Percentiles rank a stretch among this genome's conserved stretches.
phyloP scores from a whole-genome alignment of 2,113 vertebrate species.

The Noturus placidus region DNA sequence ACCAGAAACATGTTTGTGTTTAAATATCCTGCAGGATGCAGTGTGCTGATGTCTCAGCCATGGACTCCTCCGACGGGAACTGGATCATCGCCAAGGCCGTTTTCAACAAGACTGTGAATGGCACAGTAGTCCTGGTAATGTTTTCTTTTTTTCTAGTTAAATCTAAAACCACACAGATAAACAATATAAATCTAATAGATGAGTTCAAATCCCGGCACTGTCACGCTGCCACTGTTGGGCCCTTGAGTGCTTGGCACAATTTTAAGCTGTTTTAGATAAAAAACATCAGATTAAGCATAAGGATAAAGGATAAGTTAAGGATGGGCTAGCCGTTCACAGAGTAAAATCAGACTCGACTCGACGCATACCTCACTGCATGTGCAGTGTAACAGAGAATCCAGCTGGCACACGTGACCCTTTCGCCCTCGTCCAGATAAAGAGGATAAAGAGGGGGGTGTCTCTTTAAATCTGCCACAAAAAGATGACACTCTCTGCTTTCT shows the following conservation, averaged over 20 bases:
- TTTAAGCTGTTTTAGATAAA: background rate
- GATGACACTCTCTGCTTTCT: constrained; percentile 58
- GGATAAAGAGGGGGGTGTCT: constrained; percentile 24
- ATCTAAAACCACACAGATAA: background rate
- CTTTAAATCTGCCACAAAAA: constrained; percentile 73
- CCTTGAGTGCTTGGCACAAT: background rate
- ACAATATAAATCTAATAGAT: background rate
- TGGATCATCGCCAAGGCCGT: constrained; percentile 62
- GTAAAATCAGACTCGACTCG: background rate
- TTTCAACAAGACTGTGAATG: constrained; percentile 63
- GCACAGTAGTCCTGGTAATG: constrained; percentile 70
- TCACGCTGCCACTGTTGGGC: background rate
- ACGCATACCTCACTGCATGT: background rate
- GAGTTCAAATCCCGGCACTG: background rate
- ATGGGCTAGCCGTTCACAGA: background rate
- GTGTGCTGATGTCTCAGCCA: constrained; percentile 65
- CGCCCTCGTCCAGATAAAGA: background rate
- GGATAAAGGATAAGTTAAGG: background rate
- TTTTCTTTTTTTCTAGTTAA: background rate
- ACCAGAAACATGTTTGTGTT: background rate
- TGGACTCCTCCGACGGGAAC: constrained; percentile 57
- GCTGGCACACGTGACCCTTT: background rate
- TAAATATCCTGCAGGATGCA: constrained; percentile 61
- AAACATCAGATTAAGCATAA: background rate
- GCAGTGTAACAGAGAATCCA: background rate